Conservation (phyloP, 1,140 invertebrate species). For the Drosophila kanapiae region DNA sequence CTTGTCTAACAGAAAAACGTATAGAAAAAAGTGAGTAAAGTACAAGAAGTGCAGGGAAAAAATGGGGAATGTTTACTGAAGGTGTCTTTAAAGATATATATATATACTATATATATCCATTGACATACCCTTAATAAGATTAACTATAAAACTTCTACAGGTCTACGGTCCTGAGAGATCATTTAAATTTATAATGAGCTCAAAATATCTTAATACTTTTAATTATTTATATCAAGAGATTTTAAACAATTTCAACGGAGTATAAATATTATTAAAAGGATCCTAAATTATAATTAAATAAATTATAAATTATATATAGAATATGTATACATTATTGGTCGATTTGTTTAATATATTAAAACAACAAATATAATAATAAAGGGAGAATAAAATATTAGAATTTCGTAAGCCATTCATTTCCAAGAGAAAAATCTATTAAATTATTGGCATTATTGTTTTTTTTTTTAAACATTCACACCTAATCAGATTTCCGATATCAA, state of each 20-base stretch:
- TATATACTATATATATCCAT: background rate
- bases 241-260: no score
- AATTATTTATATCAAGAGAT: background rate
- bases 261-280: no score
- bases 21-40: conserved; percentile 24
- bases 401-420: background rate
- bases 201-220: background rate
- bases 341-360: no score
- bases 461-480: background rate
- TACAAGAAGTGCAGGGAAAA: conserved; percentile 21
- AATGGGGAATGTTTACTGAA: conserved; percentile 60
- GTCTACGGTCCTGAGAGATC: no score
- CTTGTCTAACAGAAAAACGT: conserved; percentile 38
- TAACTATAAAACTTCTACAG: background rate
- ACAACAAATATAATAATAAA: no score
- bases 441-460: background rate
- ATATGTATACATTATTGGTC: no score
- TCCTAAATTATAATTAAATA: no score
- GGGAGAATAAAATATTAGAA: no score
- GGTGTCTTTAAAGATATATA: conserved; percentile 32
- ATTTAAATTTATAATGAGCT: background rate
- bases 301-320: no score
- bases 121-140: conserved; percentile 22
- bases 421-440: background rate
- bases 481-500: conserved; percentile 4